Base-by-base conservation (phyloP, 2,888 invertebrate species). In the Bedellia somnulentella region DNA sequence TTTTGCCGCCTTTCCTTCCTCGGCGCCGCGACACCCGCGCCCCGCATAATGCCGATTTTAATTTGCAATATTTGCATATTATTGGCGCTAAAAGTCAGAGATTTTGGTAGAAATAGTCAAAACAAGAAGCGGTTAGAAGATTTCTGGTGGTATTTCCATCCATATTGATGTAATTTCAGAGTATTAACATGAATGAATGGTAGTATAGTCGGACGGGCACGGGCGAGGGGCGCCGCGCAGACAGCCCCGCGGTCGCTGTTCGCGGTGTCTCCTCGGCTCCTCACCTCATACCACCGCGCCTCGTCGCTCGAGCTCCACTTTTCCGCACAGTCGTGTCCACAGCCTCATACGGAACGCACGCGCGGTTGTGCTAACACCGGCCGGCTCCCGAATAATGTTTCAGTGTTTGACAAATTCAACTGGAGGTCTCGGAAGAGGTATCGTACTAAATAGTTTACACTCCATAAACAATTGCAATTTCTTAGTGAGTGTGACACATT, bases 401-500 rank as follows among this genome's bases (percentile, higher is more conserved):
- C 73, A 71, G 73, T 75, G 75, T 66, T 66, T 71, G 60, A 68
- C 73, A 57, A 70, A 71, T 64, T 73, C 71, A 70, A 73, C 66
- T 58, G 66, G 75, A 67, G 70, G 75, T 70, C 63, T 68, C 54
- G 68, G 75, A 66, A 71, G 75, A 71, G 73, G 75, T 68, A 68
- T 58, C 57, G 60, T 61, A 53, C 55, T 63, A 59, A 64, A 63
- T 61, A 70, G 67, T 73, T 63, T 70, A 68, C 71, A 67, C 68
- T 64, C 68, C 70, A 61, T 58, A 64, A 61, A 62, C 61, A 63
- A 62, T 57, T 64, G 67, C 71, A 73, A 70, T 71, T 71, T 73
- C 62, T 71, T 70, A 76, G 76, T 76, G 75, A 70, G 71, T 75
- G 75, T 75, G 60, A 71, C 75, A 58, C 76, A 75, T 71, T 77